Evolutionary conservation across 2,113 vertebrate genomes (phyloP).

Genomic region (Cyprinodon tularosa): DNA sequence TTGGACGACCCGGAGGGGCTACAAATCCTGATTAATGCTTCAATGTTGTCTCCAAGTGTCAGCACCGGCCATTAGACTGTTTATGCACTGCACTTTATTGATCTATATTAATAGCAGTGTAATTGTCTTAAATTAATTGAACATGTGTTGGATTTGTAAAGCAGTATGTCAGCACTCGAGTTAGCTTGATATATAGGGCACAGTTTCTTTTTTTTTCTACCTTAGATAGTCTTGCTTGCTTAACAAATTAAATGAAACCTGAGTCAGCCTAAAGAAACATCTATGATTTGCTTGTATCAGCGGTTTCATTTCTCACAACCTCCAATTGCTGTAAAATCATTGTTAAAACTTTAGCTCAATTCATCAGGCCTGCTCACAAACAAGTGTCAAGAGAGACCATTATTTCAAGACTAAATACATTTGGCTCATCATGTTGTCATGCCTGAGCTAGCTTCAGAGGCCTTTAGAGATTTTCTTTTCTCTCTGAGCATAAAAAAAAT

Average conservation of each 20-base stretch:
- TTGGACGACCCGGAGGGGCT: slow-evolving; percentile 34
- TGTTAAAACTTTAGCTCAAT: slow-evolving; percentile 7
- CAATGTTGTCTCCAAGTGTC: slow-evolving; percentile 24
- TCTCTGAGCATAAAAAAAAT: slow-evolving; percentile 15
- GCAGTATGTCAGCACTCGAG: not conserved
- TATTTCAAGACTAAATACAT: slow-evolving; percentile 5
- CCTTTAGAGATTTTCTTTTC: slow-evolving; percentile 27
- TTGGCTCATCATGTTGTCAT: slow-evolving; percentile 1
- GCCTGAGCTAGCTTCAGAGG: slow-evolving; percentile 6
- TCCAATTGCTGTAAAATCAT: slow-evolving; percentile 11
- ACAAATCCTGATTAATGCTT: slow-evolving; percentile 51
- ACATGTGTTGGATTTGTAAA: not conserved
- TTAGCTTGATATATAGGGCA: not conserved
- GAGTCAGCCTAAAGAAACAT: slow-evolving; percentile 56
- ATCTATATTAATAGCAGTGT: slow-evolving; percentile 13
- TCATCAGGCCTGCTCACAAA: not conserved
- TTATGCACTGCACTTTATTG: slow-evolving; percentile 27
- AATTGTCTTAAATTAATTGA: slow-evolving; percentile 12
- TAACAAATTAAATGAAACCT: slow-evolving; percentile 50
- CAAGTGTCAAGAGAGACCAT: slow-evolving; percentile 16
- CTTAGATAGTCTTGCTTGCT: slow-evolving; percentile 27
- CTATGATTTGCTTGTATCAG: slow-evolving; percentile 46
- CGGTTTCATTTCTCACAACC: slow-evolving; percentile 35
- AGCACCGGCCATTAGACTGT: not conserved
- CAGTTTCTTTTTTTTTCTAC: slow-evolving; percentile 10